Percentiles rank a stretch among this genome's conserved stretches.
These are phyloP conservation scores for Delichon dasypus DNA, from an alignment of 2,797 vertebrate genomes.

Conservation along the genomic window DNA sequence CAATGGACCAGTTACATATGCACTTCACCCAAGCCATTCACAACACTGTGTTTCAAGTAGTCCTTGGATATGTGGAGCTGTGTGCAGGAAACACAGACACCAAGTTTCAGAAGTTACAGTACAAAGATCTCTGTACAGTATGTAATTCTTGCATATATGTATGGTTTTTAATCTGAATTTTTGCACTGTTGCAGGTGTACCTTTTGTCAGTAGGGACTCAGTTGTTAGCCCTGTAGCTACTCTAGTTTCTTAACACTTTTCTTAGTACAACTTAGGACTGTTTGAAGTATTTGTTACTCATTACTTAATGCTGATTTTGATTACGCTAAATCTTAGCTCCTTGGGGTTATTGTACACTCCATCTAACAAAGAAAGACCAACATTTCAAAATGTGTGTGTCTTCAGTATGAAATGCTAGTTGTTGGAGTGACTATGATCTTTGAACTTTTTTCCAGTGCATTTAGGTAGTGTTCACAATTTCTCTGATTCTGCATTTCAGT, in stretches of 20 bases:
- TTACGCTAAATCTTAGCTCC: neutral
- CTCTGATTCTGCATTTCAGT: neutral
- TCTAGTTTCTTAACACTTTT: neutral
- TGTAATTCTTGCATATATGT: conserved; percentile 20
- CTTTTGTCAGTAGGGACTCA: neutral
- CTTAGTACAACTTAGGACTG: neutral
- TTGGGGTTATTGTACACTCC: neutral
- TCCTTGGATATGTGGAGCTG: conserved; percentile 96
- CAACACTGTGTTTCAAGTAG: conserved; percentile 98
- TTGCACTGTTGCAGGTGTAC: neutral
- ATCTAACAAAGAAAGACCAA: neutral
- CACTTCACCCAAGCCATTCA: conserved; percentile 99
- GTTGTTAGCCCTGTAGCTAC: neutral
- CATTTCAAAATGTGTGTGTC: neutral
- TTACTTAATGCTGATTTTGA: neutral
- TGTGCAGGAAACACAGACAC: conserved; percentile 97
- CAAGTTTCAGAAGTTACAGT: conserved; percentile 99
- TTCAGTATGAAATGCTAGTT: neutral
- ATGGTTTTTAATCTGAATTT: neutral
- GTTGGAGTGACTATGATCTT: neutral
- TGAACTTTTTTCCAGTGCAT: neutral
- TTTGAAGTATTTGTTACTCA: neutral
- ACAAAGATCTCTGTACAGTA: conserved; percentile 97
- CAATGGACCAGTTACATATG: conserved; percentile 99
- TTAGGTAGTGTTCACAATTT: neutral